phyloP scores from a whole-genome alignment of 1,140 invertebrate genomes.

The Euglossa dilemma region DNA sequence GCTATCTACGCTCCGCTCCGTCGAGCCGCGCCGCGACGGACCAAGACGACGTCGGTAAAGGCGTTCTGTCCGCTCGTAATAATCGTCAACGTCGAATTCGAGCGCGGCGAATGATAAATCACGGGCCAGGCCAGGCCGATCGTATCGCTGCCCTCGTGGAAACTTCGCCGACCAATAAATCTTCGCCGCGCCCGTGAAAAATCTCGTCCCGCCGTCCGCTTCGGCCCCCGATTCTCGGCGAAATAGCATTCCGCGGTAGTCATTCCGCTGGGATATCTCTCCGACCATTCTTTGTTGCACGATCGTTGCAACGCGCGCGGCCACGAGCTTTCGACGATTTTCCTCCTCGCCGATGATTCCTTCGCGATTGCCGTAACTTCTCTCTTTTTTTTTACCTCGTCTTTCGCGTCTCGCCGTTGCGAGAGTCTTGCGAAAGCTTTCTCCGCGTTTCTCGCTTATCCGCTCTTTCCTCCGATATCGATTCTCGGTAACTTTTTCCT shows the following conservation, averaged over 20 bases:
- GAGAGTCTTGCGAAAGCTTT: too few species aligned
- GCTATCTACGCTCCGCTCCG: slow-evolving; percentile 18
- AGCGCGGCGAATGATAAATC: slow-evolving; percentile 61
- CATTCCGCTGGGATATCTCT: neutral
- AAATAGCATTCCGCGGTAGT: slow-evolving; percentile 20
- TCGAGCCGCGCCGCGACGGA: too few species aligned
- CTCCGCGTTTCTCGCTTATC: too few species aligned
- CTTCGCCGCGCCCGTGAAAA: slow-evolving; percentile 40
- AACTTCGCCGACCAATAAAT: slow-evolving; percentile 47
- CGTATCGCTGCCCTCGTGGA: slow-evolving; percentile 53
- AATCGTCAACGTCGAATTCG: slow-evolving; percentile 60
- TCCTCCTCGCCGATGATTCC: neutral
- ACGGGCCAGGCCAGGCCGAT: slow-evolving; percentile 34
- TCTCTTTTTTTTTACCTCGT: too few species aligned
- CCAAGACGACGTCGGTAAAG: neutral
- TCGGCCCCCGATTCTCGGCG: neutral
- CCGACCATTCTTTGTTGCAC: too few species aligned
- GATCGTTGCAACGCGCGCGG: too few species aligned
- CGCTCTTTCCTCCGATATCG: too few species aligned
- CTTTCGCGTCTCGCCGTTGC: too few species aligned
- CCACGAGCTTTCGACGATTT: too few species aligned
- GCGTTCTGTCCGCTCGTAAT: slow-evolving; percentile 41
- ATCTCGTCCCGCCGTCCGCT: neutral
- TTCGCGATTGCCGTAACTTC: neutral
- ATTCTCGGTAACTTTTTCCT: too few species aligned